These are phyloP conservation scores for Stramonita haemastoma DNA, from an alignment of 2,888 invertebrate genomes.

Conservation along the genomic window DNA sequence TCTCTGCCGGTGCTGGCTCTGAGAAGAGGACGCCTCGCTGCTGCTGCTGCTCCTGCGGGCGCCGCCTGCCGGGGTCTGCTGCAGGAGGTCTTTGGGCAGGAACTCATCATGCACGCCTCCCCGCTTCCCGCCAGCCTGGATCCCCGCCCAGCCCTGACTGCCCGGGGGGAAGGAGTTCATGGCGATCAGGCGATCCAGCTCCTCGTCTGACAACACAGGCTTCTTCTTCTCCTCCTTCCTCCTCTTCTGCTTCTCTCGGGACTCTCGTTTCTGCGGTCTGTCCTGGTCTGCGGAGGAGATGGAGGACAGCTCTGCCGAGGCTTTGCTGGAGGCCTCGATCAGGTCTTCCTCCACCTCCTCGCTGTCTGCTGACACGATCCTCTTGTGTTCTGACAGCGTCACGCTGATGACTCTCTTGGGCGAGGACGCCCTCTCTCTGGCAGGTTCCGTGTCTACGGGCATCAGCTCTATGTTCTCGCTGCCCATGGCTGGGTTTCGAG, in stretches of 20 bases:
- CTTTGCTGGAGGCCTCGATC: constrained; percentile 56
- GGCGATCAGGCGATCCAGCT: constrained; percentile 48
- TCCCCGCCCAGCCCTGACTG: constrained; percentile 52
- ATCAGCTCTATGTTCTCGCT: constrained; percentile 52
- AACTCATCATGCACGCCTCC: constrained; percentile 63
- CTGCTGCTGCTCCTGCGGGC: constrained; percentile 26
- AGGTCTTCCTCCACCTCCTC: constrained; percentile 57
- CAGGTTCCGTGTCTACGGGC: neutral
- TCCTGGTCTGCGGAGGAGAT: neutral
- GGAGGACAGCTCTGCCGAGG: constrained; percentile 28
- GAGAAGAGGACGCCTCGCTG: constrained; percentile 48
- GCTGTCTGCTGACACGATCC: constrained; percentile 51
- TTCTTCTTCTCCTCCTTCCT: constrained; percentile 32
- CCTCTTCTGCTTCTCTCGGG: neutral
- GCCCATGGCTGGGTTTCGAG: constrained; percentile 44
- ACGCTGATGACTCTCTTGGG: neutral
- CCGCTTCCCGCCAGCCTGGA: constrained; percentile 56
- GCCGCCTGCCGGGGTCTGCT: neutral
- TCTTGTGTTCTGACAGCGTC: constrained; percentile 13
- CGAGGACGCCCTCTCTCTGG: constrained; percentile 31
- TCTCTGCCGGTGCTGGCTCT: constrained; percentile 47
- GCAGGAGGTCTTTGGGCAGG: constrained; percentile 55
- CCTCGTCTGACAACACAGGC: constrained; percentile 43
- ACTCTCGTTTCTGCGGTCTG: neutral
- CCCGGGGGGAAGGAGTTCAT: constrained; percentile 52